Evolutionary conservation across 2,797 vertebrate genomes (phyloP).

Genomic region (Enteromius fasciolatus): DNA sequence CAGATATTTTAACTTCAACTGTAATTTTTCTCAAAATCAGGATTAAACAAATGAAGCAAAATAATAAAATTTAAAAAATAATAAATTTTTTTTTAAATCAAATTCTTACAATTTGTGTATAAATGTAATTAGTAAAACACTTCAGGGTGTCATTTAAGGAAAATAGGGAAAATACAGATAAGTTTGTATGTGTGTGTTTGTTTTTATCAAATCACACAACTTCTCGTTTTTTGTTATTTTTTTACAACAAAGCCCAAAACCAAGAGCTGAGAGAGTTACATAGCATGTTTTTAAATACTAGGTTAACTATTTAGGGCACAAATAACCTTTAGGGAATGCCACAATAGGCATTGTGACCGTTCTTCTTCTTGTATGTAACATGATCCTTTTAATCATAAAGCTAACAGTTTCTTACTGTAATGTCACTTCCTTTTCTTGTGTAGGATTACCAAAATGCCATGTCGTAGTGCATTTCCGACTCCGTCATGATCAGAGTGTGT

Average conservation of each 20-base stretch:
- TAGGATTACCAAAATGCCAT: constrained; percentile 47
- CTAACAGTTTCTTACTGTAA: constrained; percentile 33
- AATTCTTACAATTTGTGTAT: neutral
- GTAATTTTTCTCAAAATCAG: neutral
- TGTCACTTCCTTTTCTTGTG: constrained; percentile 37
- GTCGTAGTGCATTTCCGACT: constrained; percentile 49
- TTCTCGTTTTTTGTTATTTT: neutral
- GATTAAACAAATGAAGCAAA: neutral
- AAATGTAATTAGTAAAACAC: neutral
- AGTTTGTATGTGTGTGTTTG: constrained; percentile 29
- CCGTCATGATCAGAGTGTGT: constrained; percentile 48
- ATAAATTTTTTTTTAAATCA: neutral
- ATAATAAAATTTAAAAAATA: neutral
- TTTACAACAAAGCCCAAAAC: constrained; percentile 25
- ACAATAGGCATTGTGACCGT: constrained; percentile 33
- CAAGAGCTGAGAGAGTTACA: constrained; percentile 16
- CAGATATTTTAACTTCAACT: neutral
- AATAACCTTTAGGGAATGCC: constrained; percentile 29
- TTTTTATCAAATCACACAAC: constrained; percentile 20
- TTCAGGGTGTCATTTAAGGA: constrained; percentile 27
- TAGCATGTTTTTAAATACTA: constrained; percentile 36
- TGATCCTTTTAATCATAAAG: constrained; percentile 34
- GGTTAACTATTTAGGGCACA: constrained; percentile 18
- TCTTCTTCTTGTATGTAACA: constrained; percentile 30
- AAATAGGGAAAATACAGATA: constrained; percentile 31